Conservation (phyloP, 2,113 vertebrate genomes). For the Pomatostomus ruficeps region DNA sequence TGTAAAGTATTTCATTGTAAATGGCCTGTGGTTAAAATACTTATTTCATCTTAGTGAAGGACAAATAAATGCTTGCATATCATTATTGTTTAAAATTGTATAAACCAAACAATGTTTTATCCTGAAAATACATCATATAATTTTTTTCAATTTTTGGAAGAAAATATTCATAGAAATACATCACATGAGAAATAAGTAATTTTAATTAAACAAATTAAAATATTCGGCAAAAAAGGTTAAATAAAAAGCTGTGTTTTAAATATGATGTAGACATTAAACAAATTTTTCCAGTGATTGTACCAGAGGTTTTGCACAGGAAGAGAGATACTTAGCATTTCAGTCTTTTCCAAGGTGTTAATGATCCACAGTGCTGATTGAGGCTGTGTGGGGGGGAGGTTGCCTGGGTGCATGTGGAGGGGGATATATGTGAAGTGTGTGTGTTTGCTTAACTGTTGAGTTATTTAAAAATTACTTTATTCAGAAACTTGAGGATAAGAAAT, state of each 20-base stretch:
- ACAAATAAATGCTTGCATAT: not conserved
- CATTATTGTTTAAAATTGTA: not conserved
- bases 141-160: not conserved
- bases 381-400: no score
- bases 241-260: not conserved
- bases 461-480: not conserved
- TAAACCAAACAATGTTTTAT: not conserved
- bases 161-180: not conserved
- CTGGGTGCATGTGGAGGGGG: not conserved
- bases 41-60: not conserved
- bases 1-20: not conserved
- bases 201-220: not conserved
- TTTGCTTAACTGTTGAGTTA: not conserved
- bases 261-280: not conserved
- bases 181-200: not conserved
- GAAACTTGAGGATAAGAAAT: not conserved
- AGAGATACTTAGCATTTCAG: not conserved
- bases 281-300: not conserved
- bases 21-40: not conserved
- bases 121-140: not conserved
- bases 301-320: not conserved
- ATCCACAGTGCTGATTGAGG: not conserved
- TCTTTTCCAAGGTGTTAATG: not conserved
- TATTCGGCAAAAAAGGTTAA: not conserved
- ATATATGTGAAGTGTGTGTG: accelerated